Percentiles rank a stretch among this genome's conserved stretches.
phyloP scores from a whole-genome alignment of 2,888 invertebrate genomes.

The Stenolophus ochropezus region DNA sequence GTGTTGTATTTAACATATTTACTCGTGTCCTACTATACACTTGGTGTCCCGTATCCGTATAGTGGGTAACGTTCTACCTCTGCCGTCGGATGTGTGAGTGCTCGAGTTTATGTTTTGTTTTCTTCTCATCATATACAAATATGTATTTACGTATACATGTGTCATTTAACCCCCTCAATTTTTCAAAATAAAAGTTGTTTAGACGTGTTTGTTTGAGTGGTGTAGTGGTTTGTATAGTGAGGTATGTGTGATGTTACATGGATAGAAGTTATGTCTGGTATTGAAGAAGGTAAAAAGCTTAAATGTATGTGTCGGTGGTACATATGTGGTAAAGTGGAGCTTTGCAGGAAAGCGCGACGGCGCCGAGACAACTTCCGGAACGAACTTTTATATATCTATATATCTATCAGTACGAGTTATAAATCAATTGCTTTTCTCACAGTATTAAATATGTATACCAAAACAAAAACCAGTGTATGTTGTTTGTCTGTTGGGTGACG shows the following conservation, averaged over 20 bases:
- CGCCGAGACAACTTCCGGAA: conserved; percentile 27
- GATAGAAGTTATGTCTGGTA: neutral
- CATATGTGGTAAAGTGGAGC: neutral
- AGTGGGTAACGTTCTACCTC: neutral
- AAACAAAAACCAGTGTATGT: no score
- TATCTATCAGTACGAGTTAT: conserved; percentile 20
- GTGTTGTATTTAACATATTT: neutral
- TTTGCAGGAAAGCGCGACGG: conserved; percentile 22
- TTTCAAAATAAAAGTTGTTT: neutral
- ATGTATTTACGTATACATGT: neutral
- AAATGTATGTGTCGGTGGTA: neutral
- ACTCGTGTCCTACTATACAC: neutral
- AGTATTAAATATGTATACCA: conserved; percentile 14
- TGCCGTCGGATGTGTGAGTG: conserved; percentile 19
- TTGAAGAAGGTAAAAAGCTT: neutral
- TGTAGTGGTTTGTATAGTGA: neutral
- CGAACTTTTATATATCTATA: conserved; percentile 35
- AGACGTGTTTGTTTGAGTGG: neutral
- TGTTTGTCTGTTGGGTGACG: no score
- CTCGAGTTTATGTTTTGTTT: neutral
- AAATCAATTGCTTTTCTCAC: conserved; percentile 39
- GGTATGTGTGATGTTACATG: neutral
- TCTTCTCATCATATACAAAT: neutral
- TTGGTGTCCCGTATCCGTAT: conserved; percentile 19
- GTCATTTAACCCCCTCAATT: neutral